phyloP scores from a whole-genome alignment of 2,797 vertebrate species.

The Sebastes goodei region DNA sequence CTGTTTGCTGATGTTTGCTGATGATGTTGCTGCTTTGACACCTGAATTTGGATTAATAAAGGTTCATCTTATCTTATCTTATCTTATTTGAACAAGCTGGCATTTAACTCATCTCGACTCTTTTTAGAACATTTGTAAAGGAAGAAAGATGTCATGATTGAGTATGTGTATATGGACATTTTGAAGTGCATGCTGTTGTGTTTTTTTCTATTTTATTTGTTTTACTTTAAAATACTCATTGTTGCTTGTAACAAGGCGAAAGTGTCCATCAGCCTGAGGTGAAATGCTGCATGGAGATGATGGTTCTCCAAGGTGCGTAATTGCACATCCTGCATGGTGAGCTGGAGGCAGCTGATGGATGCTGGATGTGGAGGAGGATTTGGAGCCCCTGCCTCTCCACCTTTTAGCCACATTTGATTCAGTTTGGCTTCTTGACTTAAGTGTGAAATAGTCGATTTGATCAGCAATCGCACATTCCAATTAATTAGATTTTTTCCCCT shows the following conservation, averaged over 20 bases:
- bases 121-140: neutral
- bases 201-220: neutral
- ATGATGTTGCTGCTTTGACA: no score
- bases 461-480: neutral
- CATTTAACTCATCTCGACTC: neutral
- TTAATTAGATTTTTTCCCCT: neutral
- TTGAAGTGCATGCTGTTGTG: neutral
- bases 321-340: constrained; percentile 27
- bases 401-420: neutral
- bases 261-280: neutral
- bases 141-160: neutral
- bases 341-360: constrained; percentile 36
- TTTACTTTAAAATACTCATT: neutral
- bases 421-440: neutral
- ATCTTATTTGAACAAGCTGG: neutral
- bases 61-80: no score
- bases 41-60: no score
- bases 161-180: neutral
- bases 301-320: constrained; percentile 27
- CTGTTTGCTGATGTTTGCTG: neutral
- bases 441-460: neutral
- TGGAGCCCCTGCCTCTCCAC: constrained; percentile 34
- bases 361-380: constrained; percentile 4
- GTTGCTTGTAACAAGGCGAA: neutral
- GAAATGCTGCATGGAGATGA: neutral